These are phyloP conservation scores for Rhabdomys dilectus DNA, from an alignment of 2,113 vertebrate genomes.

Conservation along the genomic window DNA sequence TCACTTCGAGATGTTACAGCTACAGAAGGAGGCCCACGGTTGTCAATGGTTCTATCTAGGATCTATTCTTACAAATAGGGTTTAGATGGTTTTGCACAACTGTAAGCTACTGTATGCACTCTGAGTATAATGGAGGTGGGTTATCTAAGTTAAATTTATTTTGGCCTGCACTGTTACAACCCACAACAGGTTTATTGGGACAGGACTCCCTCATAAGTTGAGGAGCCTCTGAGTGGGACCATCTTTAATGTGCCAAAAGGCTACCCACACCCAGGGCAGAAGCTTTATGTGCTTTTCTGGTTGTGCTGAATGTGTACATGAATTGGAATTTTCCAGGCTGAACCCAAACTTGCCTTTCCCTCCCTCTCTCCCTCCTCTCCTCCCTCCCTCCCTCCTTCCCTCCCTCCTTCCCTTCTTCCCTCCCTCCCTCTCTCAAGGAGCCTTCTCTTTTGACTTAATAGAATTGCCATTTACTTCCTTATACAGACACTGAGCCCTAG, in stretches of 20 bases:
- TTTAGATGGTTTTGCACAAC: neutral
- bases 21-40: neutral
- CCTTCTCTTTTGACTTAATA: neutral
- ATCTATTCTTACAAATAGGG: neutral
- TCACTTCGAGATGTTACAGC: constrained; percentile 23
- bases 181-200: neutral
- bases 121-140: neutral
- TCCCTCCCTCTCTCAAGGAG: neutral
- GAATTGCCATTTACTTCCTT: neutral
- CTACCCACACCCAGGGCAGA: neutral
- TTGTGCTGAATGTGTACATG: neutral
- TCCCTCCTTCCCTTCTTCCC: neutral
- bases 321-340: neutral
- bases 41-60: neutral
- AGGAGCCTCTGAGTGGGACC: neutral
- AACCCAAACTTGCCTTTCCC: neutral
- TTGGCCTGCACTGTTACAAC: neutral
- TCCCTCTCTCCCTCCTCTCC: neutral
- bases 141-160: neutral
- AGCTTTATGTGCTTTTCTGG: neutral
- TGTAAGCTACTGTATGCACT: neutral
- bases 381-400: too few relatives aligned
- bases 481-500: neutral
- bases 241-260: neutral
- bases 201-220: neutral